Conservation (phyloP, 1,140 invertebrate genomes). For the Holotrichia oblita region DNA sequence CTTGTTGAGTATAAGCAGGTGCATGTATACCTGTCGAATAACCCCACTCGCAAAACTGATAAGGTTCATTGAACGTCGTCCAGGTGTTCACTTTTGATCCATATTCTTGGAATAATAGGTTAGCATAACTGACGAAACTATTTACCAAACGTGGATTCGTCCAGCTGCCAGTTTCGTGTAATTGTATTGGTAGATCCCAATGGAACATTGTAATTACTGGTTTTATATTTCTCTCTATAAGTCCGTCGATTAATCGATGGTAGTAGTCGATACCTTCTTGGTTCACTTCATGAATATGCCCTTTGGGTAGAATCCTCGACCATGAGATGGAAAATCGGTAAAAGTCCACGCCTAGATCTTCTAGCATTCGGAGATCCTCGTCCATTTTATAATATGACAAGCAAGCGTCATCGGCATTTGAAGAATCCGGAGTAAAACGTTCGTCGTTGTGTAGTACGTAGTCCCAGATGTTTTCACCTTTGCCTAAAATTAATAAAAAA, state of each 20-base stretch:
- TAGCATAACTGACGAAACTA: conserved; percentile 68
- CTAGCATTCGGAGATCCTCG: conserved; percentile 65
- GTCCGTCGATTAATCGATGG: conserved; percentile 68
- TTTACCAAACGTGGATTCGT: conserved; percentile 67
- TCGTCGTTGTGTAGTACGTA: conserved; percentile 63
- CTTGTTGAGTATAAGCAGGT: conserved; percentile 55
- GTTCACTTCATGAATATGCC: conserved; percentile 63
- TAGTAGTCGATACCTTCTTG: conserved; percentile 71
- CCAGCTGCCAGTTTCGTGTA: conserved; percentile 74
- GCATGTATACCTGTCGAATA: conserved; percentile 47
- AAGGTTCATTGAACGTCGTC: conserved; percentile 60
- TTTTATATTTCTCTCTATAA: conserved; percentile 67
- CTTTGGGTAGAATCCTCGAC: conserved; percentile 60
- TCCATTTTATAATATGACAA: conserved; percentile 68
- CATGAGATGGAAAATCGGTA: conserved; percentile 72
- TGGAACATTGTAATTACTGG: conserved; percentile 67
- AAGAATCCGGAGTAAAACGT: conserved; percentile 57
- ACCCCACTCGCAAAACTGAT: conserved; percentile 49
- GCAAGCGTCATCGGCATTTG: conserved; percentile 66
- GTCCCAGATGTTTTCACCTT: conserved; percentile 68
- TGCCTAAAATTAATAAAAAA: conserved; percentile 47
- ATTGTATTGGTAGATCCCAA: conserved; percentile 65
- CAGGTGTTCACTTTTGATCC: conserved; percentile 65
- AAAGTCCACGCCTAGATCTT: conserved; percentile 61
- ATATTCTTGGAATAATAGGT: conserved; percentile 65